Base-by-base conservation (phyloP, 1,140 invertebrate genomes). In the Monochamus saltuarius region DNA sequence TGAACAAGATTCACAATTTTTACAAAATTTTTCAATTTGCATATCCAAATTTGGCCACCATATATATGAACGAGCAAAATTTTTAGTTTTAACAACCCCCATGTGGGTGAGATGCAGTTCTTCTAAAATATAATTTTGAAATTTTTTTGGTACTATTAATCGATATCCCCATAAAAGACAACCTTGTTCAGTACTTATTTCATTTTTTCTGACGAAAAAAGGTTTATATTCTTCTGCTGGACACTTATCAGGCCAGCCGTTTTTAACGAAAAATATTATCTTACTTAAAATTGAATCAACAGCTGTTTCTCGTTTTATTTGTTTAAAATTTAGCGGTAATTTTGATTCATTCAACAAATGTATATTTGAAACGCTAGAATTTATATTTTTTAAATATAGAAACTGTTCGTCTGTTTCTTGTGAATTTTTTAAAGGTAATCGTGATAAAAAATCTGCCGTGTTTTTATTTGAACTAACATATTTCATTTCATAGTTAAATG, bases 31-130 rank as follows among this genome's bases (percentile, higher is more conserved):
- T 46, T 58, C 39, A 11, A 65, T 65, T 14, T 62, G 46, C 19
- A 55, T 50, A 61, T 80, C 76, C 1, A 83, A 68, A 7, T 70
- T 66, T 29, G 74, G 74, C 80, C 79, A 83, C 71, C 73, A 83
- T 1, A 79, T 63, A 52, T 76, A 75, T 2, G 56, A 67, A 0
- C 80, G 56, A 6, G 79, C 75, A 7, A 74, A 42, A 7, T 47
- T 35, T 59, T 82, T 82, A 67, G 78, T 80, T 46, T 75, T 69
- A 3, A 76, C 69, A 6, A 80, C 77, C 1, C 80, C 78, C 36
- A 73, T 63, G 64, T 82, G 79, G 43, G 34, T 65, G 1, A 40
- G 37, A 65, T 81, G 80, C 22, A 82, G 67, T 40, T 72, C 64
- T 13, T 68, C 16, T n/a, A 79, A 56, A 45, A 78, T 47, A 35